Evolutionary conservation across 1,140 invertebrate genomes (phyloP).

Genomic region (Rhynchophorus ferrugineus): DNA sequence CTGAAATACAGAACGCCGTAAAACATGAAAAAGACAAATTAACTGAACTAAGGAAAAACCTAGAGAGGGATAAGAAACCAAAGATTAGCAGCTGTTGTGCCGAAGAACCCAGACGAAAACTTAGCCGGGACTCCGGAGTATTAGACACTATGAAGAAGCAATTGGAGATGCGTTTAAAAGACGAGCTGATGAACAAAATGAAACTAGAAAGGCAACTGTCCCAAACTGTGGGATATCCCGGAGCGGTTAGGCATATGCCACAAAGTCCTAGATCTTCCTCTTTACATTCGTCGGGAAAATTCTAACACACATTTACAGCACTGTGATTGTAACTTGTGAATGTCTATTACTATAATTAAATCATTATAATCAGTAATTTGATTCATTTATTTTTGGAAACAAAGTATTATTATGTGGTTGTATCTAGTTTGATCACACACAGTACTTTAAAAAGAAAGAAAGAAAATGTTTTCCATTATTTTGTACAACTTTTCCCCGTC

Average conservation of each 20-base stretch:
- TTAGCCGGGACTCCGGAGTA: constrained; percentile 12
- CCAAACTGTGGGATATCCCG: not conserved
- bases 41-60: constrained; percentile 20
- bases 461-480: too few species aligned
- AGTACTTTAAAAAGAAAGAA: too few species aligned
- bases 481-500: too few species aligned
- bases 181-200: constrained; percentile 15
- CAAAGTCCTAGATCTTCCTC: not conserved
- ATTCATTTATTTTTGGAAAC: too few species aligned
- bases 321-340: too few species aligned
- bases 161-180: constrained; percentile 6
- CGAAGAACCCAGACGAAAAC: constrained; percentile 14
- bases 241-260: constrained; percentile 6
- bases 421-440: too few species aligned
- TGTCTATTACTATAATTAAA: too few species aligned
- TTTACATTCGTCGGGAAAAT: constrained; percentile 4
- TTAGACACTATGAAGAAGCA: constrained; percentile 15
- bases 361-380: too few species aligned
- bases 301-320: not conserved
- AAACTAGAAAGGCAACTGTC: constrained; percentile 1
- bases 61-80: constrained; percentile 20
- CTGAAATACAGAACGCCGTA: constrained; percentile 25
- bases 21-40: constrained; percentile 26
- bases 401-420: too few species aligned
- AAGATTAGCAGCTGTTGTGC: not conserved